These are phyloP conservation scores for Myripristis jacobus DNA, from an alignment of 2,797 vertebrate genomes.

Conservation along the genomic window DNA sequence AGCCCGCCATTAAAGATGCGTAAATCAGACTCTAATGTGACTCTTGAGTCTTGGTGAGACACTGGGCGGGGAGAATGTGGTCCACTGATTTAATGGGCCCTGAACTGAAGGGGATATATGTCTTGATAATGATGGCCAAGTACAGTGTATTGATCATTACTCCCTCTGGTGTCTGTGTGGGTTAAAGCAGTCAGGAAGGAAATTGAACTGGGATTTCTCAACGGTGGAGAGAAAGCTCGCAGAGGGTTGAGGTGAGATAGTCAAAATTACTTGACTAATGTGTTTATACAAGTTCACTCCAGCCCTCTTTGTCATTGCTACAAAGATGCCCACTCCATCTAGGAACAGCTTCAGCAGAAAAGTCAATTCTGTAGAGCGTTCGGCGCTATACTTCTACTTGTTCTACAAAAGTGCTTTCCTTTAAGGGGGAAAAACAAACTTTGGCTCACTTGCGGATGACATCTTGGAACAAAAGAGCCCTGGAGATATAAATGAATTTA, in stretches of 20 bases:
- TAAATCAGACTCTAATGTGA: constrained; percentile 81
- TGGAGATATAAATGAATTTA: constrained; percentile 20
- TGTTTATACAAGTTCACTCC: constrained; percentile 67
- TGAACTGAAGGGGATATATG: constrained; percentile 77
- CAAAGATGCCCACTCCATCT: constrained; percentile 51
- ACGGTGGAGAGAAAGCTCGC: constrained; percentile 48
- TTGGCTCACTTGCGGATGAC: constrained; percentile 25
- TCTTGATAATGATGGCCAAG: constrained; percentile 82
- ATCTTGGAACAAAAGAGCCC: constrained; percentile 12
- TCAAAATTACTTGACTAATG: constrained; percentile 77
- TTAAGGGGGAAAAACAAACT: constrained; percentile 3
- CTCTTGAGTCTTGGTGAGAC: constrained; percentile 71
- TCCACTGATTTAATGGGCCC: constrained; percentile 80
- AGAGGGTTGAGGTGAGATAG: constrained; percentile 36
- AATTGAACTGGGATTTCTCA: constrained; percentile 74
- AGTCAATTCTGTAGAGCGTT: constrained; percentile 18
- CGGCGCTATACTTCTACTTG: constrained; percentile 22
- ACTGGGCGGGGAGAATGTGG: constrained; percentile 71
- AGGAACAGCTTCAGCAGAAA: constrained; percentile 24
- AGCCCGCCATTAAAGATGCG: constrained; percentile 77
- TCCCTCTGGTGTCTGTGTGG: constrained; percentile 76
- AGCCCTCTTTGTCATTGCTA: constrained; percentile 65
- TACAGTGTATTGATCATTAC: constrained; percentile 80
- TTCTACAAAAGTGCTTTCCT: constrained; percentile 37
- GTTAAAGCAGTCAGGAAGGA: constrained; percentile 71